Evolutionary conservation across 2,797 vertebrate genomes (phyloP).

Genomic region (Sebastolobus alascanus): DNA sequence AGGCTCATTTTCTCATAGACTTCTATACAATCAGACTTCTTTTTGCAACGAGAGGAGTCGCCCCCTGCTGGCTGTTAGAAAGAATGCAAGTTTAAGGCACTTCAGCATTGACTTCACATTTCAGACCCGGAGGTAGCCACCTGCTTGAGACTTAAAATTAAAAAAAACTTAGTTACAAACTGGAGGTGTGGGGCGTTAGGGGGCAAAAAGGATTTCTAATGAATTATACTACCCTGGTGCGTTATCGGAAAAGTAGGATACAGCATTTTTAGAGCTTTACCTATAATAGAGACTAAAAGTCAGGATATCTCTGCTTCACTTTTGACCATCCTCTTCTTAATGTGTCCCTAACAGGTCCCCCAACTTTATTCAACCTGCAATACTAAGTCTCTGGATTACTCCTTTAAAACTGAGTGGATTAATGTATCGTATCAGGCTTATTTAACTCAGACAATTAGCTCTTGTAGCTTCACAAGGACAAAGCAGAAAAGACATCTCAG

Average conservation of each 20-base stretch:
- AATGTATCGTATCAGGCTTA: neutral
- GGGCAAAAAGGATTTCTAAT: neutral
- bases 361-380: neutral
- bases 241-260: neutral
- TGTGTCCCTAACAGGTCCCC: neutral
- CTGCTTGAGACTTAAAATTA: too few species aligned
- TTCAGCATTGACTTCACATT: too few species aligned
- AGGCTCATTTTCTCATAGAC: too few species aligned
- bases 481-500: neutral
- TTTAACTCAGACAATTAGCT: neutral
- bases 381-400: neutral
- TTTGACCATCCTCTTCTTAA: neutral
- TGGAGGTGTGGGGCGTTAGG: too few species aligned
- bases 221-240: neutral
- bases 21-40: too few species aligned
- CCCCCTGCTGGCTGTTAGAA: too few species aligned
- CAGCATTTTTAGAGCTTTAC: neutral
- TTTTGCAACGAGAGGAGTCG: too few species aligned
- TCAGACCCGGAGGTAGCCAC: too few species aligned
- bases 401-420: neutral
- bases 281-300: neutral
- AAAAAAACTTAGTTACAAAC: too few species aligned
- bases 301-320: neutral
- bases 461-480: neutral
- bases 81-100: too few species aligned